A percentile compares a stretch with the other conserved stretches of the same genome.
Evolutionary conservation across 1,140 invertebrate genomes (phyloP).

Genomic region (Melitaea cinxia): DNA sequence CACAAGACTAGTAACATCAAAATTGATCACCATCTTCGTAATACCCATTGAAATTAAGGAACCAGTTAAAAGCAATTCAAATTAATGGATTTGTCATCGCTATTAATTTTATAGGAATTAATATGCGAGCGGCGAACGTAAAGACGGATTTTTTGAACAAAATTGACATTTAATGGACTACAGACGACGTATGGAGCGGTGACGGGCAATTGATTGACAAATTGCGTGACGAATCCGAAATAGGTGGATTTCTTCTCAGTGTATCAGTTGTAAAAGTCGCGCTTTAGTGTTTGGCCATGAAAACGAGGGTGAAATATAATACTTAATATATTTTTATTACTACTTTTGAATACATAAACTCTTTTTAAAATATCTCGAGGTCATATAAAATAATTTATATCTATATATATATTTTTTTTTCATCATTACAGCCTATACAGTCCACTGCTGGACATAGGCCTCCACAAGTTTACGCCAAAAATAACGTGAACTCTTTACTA

Average conservation of each 20-base stretch:
- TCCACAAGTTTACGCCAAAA: no score
- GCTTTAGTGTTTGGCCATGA: conserved; percentile 49
- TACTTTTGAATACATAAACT: no score
- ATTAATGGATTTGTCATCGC: conserved; percentile 80
- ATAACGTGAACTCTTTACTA: no score
- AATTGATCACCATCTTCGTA: conserved; percentile 6
- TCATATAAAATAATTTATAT: no score
- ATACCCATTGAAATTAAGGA: conserved; percentile 38
- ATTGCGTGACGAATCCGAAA: conserved; percentile 79
- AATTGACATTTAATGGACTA: conserved; percentile 76
- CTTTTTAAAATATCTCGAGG: no score
- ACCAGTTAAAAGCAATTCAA: conserved; percentile 72
- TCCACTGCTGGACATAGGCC: no score
- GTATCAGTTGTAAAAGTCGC: conserved; percentile 68
- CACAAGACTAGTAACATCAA: not conserved
- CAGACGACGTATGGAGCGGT: conserved; percentile 62
- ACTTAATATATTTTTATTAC: no score
- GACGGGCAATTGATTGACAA: conserved; percentile 78
- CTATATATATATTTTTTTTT: no score
- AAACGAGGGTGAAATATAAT: not conserved
- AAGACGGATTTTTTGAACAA: conserved; percentile 63
- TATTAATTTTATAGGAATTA: conserved; percentile 79
- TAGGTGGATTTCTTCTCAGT: conserved; percentile 77
- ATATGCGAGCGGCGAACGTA: conserved; percentile 71
- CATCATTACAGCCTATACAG: no score